phyloP scores from a whole-genome alignment of 2,797 vertebrate species.

The Dallia pectoralis region DNA sequence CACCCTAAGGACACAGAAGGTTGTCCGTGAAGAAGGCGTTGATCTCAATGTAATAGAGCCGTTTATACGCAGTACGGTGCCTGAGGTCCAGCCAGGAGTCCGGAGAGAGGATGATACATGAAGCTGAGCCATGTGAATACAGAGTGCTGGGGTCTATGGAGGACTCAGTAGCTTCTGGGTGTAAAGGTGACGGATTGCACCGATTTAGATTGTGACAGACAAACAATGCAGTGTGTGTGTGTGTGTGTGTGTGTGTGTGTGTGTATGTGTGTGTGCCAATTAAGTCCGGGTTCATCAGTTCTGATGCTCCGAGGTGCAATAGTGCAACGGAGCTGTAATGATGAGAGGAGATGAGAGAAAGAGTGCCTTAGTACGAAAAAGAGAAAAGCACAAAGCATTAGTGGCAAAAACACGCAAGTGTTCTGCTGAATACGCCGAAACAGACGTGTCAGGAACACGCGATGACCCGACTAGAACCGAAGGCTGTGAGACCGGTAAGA shows the following conservation, averaged over 20 bases:
- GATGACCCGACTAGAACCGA: too few relatives aligned
- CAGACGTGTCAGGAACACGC: too few relatives aligned
- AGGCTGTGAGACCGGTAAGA: too few relatives aligned
- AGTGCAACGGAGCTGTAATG: not conserved
- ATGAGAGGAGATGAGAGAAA: slow-evolving; percentile 9
- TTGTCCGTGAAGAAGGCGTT: not conserved
- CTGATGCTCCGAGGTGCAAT: slow-evolving; percentile 13
- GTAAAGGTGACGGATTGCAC: not conserved
- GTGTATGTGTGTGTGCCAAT: slow-evolving; percentile 18
- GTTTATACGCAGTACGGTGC: not conserved
- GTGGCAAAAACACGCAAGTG: too few relatives aligned
- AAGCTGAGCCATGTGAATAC: too few relatives aligned
- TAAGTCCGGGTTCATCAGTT: slow-evolving; percentile 13
- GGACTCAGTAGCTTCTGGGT: not conserved
- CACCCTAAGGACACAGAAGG: not conserved
- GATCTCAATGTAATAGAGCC: not conserved
- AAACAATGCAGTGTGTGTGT: slow-evolving; percentile 21
- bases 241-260: not conserved
- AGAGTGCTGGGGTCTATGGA: not conserved
- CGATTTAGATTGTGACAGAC: slow-evolving; percentile 24
- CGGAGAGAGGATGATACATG: not conserved
- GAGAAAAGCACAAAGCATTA: too few relatives aligned
- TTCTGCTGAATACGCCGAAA: too few relatives aligned
- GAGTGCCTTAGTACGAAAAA: not conserved
- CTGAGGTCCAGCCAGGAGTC: not conserved